These are phyloP conservation scores for Gryllus longicercus DNA, from an alignment of 2,888 invertebrate species.

Conservation along the genomic window DNA sequence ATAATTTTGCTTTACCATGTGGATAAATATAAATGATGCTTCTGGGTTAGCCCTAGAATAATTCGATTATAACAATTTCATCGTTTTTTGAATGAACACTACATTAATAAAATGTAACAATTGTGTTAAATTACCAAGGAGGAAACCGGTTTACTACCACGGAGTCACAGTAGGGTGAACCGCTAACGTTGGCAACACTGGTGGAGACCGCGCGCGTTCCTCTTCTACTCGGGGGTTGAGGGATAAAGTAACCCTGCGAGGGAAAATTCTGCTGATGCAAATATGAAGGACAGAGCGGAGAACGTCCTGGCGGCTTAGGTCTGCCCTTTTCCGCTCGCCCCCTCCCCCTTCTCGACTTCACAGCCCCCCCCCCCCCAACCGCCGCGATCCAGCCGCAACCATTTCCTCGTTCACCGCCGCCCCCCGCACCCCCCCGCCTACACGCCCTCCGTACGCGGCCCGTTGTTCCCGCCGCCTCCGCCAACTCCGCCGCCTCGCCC, in stretches of 20 bases:
- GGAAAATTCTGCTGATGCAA: constrained; percentile 17
- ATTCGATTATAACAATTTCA: no score
- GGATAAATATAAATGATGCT: no score
- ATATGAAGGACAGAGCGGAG: not conserved
- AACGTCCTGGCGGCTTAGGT: not conserved
- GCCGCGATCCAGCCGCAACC: not conserved
- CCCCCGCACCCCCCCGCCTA: not conserved
- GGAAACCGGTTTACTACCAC: no score
- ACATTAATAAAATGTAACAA: no score
- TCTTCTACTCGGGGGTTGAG: not conserved
- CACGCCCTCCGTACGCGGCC: not conserved
- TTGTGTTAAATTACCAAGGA: no score
- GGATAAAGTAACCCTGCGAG: constrained; percentile 3
- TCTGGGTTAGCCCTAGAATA: no score
- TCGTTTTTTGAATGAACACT: no score
- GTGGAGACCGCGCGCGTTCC: not conserved
- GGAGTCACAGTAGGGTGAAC: no score
- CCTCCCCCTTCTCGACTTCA: not conserved
- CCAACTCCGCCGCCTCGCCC: not conserved
- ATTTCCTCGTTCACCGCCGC: not conserved
- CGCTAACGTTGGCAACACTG: no score
- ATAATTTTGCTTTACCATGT: no score
- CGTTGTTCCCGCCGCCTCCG: not conserved
- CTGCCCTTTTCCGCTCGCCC: not conserved
- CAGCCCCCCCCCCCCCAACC: not conserved